phyloP scores from a whole-genome alignment of 2,797 vertebrate species.

The Molothrus aeneus region DNA sequence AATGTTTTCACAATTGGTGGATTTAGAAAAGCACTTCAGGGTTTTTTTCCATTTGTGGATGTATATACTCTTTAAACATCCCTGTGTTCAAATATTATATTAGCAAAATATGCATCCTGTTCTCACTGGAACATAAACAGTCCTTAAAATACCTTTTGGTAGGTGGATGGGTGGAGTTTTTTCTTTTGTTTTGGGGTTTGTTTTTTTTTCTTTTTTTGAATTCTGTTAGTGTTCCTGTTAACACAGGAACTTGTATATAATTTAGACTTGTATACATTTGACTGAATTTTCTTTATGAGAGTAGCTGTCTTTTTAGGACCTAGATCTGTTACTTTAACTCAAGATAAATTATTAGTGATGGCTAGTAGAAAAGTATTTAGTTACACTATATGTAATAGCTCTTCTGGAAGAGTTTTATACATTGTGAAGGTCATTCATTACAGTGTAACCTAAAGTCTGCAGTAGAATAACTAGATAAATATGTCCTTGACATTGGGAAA shows the following conservation, averaged over 20 bases:
- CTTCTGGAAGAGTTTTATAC: neutral
- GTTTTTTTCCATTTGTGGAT: constrained; percentile 12
- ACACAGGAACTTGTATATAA: neutral
- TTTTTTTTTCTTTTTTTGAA: neutral
- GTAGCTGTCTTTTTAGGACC: neutral
- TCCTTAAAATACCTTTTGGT: constrained; percentile 38
- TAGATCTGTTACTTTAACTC: neutral
- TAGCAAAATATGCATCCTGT: constrained; percentile 26
- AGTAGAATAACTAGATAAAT: neutral
- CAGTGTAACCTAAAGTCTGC: neutral
- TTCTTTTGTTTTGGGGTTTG: neutral
- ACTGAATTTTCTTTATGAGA: neutral
- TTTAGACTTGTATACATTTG: neutral
- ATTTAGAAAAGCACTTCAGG: neutral
- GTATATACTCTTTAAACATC: constrained; percentile 3
- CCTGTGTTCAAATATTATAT: neutral
- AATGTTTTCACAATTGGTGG: neutral
- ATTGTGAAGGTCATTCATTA: neutral
- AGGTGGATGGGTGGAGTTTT: neutral
- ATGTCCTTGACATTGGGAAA: neutral
- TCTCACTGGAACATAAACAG: constrained; percentile 18
- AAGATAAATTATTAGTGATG: neutral
- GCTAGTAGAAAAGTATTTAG: neutral
- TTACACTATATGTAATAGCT: neutral
- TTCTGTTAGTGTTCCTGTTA: neutral